phyloP scores from a whole-genome alignment of 92 coral and sea anemone species.

The Porites divaricata region DNA sequence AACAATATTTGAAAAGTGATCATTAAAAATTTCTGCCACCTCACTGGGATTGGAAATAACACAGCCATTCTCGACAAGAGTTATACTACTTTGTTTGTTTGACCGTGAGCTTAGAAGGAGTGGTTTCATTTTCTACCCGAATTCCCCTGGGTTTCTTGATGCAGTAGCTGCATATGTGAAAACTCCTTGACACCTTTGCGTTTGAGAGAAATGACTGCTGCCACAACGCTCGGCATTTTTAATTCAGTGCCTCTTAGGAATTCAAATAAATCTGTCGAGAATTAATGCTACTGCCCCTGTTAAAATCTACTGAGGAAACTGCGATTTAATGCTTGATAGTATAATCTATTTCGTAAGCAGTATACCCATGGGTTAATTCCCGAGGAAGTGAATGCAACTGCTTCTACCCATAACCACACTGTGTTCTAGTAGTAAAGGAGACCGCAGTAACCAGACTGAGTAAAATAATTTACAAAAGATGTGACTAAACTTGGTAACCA shows the following conservation, averaged over 20 bases:
- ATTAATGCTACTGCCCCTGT: not conserved
- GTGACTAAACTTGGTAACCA: conserved; percentile 8
- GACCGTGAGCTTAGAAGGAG: conserved; percentile 22
- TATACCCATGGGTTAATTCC: conserved; percentile 4
- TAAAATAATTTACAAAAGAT: not conserved
- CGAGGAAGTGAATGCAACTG: not conserved
- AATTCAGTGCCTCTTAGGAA: no score
- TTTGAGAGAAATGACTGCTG: conserved; percentile 29
- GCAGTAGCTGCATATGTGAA: conserved; percentile 25
- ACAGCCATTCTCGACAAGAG: conserved; percentile 25
- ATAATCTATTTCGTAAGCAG: not conserved
- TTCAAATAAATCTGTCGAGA: not conserved
- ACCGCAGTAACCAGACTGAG: not conserved
- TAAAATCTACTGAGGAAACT: not conserved
- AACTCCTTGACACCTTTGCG: conserved; percentile 34
- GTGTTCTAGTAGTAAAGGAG: not conserved
- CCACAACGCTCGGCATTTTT: no score
- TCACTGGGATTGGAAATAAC: conserved; percentile 32
- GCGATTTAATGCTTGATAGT: not conserved
- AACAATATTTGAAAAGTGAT: conserved; percentile 17
- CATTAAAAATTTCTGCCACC: conserved; percentile 39
- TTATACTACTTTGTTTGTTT: conserved; percentile 9
- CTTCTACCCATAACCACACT: not conserved
- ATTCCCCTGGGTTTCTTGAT: conserved; percentile 36
- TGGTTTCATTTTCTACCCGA: conserved; percentile 43